Percentiles rank a stretch among this genome's conserved stretches.
Conservation (phyloP, 2,888 invertebrate genomes). For the Allacma fusca region DNA sequence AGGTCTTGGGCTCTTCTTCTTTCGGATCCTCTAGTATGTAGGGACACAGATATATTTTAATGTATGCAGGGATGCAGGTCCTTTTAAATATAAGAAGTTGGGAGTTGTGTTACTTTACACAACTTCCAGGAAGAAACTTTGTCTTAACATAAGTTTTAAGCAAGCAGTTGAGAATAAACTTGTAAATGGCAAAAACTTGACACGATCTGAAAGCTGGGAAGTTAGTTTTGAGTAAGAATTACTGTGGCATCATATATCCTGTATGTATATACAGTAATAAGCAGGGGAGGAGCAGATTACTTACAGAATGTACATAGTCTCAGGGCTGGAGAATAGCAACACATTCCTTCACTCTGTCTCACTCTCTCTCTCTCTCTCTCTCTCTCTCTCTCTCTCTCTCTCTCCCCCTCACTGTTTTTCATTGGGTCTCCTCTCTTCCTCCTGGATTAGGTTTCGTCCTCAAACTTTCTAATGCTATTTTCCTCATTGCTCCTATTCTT, state of each 20-base stretch:
- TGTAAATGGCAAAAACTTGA: constrained; percentile 7
- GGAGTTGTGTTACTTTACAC: too few relatives aligned
- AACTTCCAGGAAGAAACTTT: neutral
- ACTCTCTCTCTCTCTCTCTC: neutral
- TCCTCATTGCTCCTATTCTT: constrained; percentile 5
- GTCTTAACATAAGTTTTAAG: constrained; percentile 17
- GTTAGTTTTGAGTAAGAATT: constrained; percentile 17
- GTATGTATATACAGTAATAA: neutral
- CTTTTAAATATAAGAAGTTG: too few relatives aligned
- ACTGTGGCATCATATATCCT: constrained; percentile 4
- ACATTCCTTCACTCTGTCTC: constrained; percentile 3
- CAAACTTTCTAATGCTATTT: constrained; percentile 3
- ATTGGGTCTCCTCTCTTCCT: neutral
- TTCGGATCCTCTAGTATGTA: too few relatives aligned
- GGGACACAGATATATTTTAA: too few relatives aligned
- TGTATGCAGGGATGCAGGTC: too few relatives aligned
- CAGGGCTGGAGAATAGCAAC: neutral
- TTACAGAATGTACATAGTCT: too few relatives aligned
- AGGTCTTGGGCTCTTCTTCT: too few relatives aligned
- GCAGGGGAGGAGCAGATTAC: too few relatives aligned
- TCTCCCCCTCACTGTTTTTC: neutral
- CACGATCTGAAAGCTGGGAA: constrained; percentile 19
- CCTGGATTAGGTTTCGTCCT: neutral
- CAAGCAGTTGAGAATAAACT: constrained; percentile 21
- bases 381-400: constrained; percentile 2